Conservation (phyloP, 2,113 vertebrate species). For the Strix uralensis region DNA sequence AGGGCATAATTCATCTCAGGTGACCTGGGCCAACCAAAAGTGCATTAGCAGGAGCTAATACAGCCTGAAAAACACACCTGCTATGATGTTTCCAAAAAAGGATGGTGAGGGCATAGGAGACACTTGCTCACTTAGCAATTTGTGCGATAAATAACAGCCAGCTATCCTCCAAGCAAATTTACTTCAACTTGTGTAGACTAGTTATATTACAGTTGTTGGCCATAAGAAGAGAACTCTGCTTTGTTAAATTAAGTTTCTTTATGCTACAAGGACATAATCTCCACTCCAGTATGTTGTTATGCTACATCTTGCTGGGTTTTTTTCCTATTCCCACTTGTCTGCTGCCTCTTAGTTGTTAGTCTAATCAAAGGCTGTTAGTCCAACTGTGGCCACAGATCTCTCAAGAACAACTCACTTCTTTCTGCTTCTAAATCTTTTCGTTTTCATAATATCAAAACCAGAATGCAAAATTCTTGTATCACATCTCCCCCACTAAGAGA, state of each 20-base stretch:
- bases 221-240: neutral
- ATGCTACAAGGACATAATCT: neutral
- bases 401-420: neutral
- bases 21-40: neutral
- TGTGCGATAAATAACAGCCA: neutral
- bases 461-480: neutral
- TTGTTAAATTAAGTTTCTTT: neutral
- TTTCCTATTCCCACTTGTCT: neutral
- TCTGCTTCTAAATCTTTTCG: neutral
- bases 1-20: neutral
- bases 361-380: neutral
- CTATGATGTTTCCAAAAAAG: neutral
- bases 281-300: neutral
- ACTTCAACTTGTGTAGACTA: neutral
- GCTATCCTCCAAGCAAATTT: neutral
- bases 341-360: neutral
- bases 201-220: neutral
- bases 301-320: fast-evolving
- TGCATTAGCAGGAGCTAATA: neutral
- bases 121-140: neutral
- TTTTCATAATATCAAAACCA: neutral
- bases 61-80: neutral
- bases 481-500: neutral
- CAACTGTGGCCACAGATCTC: neutral
- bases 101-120: neutral